phyloP scores from a whole-genome alignment of 2,797 vertebrate species.

The Spea hammondii region DNA sequence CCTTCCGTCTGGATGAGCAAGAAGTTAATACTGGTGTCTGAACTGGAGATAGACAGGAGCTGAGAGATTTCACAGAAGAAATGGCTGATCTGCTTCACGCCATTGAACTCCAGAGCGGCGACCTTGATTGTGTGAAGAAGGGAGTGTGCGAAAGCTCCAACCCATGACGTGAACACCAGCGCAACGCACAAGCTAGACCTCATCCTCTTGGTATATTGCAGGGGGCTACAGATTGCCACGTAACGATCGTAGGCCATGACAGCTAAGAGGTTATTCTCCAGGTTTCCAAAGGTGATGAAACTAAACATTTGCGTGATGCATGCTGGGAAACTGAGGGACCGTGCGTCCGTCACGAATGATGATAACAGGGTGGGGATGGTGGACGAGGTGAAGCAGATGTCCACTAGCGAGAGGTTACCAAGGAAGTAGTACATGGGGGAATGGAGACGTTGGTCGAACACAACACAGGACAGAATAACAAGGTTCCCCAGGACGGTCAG shows the following conservation, averaged over 20 bases:
- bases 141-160: constrained; percentile 17
- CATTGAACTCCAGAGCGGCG: constrained; percentile 1
- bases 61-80: constrained; percentile 48
- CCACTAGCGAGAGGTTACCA: constrained; percentile 35
- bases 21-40: constrained; percentile 25
- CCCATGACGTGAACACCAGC: constrained; percentile 26
- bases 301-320: constrained; percentile 40
- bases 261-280: constrained; percentile 45
- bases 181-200: constrained; percentile 5
- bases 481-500: constrained; percentile 31
- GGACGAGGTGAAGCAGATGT: constrained; percentile 38
- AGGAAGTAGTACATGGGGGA: constrained; percentile 46
- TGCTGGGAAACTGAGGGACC: constrained; percentile 4
- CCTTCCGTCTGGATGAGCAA: constrained; percentile 37
- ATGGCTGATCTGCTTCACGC: constrained; percentile 21
- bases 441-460: constrained; percentile 24
- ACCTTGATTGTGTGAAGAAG: constrained; percentile 41
- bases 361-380: constrained; percentile 39
- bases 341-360: constrained; percentile 4
- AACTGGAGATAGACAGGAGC: constrained; percentile 21
- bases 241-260: constrained; percentile 47
- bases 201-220: constrained; percentile 31
- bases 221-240: constrained; percentile 37
- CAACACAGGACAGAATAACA: constrained; percentile 25
- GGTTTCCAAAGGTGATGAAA: constrained; percentile 42